Percentiles rank a stretch among this genome's conserved stretches.
phyloP scores from a whole-genome alignment of 1,140 invertebrate genomes.

The Brachionus calyciflorus region DNA sequence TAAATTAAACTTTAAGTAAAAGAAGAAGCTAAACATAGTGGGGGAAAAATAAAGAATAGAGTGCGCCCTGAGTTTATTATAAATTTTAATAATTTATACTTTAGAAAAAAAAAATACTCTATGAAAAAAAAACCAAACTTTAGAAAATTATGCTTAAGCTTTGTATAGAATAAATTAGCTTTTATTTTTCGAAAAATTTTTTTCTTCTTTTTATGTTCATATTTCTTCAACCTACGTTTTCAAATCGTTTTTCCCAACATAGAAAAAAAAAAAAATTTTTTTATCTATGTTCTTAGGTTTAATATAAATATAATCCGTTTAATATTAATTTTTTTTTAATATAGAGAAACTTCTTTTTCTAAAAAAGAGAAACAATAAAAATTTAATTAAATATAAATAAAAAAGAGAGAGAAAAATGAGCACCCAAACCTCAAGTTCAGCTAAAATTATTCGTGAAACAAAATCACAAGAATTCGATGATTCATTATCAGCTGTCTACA shows the following conservation, averaged over 20 bases:
- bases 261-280: neutral
- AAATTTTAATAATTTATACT: neutral
- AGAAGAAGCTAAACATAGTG: too few species aligned
- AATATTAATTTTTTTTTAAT: too few species aligned
- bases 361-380: neutral
- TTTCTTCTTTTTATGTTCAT: too few species aligned
- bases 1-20: conserved; percentile 39
- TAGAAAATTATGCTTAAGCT: neutral
- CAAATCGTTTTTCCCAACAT: neutral
- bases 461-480: conserved; percentile 38
- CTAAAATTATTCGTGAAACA: conserved; percentile 28
- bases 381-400: neutral
- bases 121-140: neutral
- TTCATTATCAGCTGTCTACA: conserved; percentile 25
- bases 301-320: conserved; percentile 21
- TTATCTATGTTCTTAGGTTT: neutral
- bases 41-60: neutral
- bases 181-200: neutral
- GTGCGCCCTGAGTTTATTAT: neutral
- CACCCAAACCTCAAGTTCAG: conserved; percentile 8
- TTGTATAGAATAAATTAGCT: conserved; percentile 14
- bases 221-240: conserved; percentile 1
- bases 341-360: neutral
- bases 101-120: neutral
- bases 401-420: conserved; percentile 25